Evolutionary conservation across 2,888 invertebrate genomes (phyloP), one percentile per base, ranked within the genome.

Genomic region (Rhaphigaster nebulosa): DNA sequence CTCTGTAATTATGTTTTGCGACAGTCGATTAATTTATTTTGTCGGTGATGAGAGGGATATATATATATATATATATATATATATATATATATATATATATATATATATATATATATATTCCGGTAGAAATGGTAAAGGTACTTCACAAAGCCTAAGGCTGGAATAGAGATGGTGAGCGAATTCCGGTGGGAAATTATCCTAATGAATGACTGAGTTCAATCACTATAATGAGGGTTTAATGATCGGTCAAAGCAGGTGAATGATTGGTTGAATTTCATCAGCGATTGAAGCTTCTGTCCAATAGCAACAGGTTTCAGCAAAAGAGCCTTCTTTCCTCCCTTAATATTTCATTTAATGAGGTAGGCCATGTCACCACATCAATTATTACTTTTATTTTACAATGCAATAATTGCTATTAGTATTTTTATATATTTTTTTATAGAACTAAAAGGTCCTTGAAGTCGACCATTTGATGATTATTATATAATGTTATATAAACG

Each of bases 201-300:
- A n/a, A 54, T 54, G 60, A 60, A 60, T n/a, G n/a, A 60, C 1
- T 20, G 2, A 26, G 60, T 60, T 5, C 26, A 60, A 60, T 60
- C 8, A 8, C 20, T 20, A 38, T 34, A 76, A 65, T 65, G 70
- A 76, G 34, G 34, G 34, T 2, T 76, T 20, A 76, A 76, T 76
- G 23, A 76, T 38, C 20, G 13, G 65, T 65, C 29, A 76, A 76
- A 76, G 34, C 70, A 76, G 70, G 70, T 38, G 38, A 76, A 76
- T 76, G 70, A 76, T 76, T 76, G 70, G 70, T 76, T 76, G 34
- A 38, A 76, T 76, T 29, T 29, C 70, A 76, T 76, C 38, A 29
- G 34, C 34, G 34, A 76, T 76, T 76, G 70, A 34, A 34, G 34
- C 70, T 38, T 76, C 38, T 38, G 38, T 5, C 70, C 70, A 76